These are phyloP conservation scores for Zaprionus vittiger DNA, from an alignment of 1,140 invertebrate genomes.

Conservation along the genomic window DNA sequence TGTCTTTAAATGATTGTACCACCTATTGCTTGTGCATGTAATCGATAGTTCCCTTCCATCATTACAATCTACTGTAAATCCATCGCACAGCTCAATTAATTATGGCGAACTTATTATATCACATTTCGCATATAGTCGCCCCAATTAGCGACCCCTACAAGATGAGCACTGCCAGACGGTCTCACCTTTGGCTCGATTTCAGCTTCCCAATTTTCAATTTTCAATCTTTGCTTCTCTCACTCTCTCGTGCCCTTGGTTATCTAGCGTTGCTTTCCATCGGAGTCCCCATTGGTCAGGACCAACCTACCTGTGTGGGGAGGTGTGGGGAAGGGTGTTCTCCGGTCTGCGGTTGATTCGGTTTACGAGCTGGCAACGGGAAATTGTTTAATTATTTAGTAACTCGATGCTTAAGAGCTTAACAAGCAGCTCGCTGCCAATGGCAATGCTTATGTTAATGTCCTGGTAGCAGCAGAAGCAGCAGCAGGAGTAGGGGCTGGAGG, in stretches of 20 bases:
- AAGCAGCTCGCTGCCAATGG: conserved; percentile 46
- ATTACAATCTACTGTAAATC: neutral
- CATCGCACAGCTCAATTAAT: neutral
- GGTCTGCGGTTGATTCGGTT: conserved; percentile 57
- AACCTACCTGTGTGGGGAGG: neutral
- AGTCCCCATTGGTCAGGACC: neutral
- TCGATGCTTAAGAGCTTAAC: conserved; percentile 66
- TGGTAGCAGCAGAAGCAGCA: neutral
- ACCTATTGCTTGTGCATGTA: too few species aligned
- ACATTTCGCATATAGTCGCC: neutral
- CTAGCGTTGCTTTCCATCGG: too few species aligned
- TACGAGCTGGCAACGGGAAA: conserved; percentile 57
- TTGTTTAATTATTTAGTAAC: conserved; percentile 78
- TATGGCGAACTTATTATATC: neutral
- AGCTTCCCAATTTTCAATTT: conserved; percentile 24
- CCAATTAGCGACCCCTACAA: neutral
- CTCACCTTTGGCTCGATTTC: neutral
- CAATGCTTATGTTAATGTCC: conserved; percentile 55
- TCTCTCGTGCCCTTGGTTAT: neutral
- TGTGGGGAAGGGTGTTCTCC: conserved; percentile 3
- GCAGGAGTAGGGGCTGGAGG: too few species aligned
- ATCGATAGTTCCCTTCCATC: neutral
- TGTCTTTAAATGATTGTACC: too few species aligned
- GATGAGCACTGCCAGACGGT: too few species aligned
- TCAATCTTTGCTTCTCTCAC: neutral